Percentiles rank a stretch among this genome's conserved stretches.
Conservation (phyloP, 2,113 vertebrate species). For the Brachypodius melanocephalos region DNA sequence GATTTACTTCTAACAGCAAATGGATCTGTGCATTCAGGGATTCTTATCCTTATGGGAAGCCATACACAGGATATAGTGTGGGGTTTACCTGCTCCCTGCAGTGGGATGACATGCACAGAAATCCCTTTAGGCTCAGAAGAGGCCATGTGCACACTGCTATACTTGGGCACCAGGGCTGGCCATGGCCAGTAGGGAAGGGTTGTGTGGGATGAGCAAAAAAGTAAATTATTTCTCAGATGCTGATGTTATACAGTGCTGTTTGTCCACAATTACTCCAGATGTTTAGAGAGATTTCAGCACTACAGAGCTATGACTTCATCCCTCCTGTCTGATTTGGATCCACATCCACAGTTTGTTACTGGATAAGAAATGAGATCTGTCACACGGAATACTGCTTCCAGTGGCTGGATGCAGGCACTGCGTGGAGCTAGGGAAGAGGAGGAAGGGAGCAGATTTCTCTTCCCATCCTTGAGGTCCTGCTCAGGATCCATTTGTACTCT, state of each 20-base stretch:
- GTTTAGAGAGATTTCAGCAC: not conserved
- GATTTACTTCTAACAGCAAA: not conserved
- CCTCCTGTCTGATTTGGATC: not conserved
- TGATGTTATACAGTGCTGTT: not conserved
- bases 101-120: not conserved
- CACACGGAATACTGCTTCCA: not conserved
- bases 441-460: not conserved
- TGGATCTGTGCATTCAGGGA: not conserved
- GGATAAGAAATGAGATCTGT: not conserved
- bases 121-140: accelerated
- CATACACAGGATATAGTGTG: not conserved
- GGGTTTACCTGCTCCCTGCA: not conserved
- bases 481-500: not conserved
- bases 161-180: not conserved
- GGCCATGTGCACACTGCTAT: not conserved
- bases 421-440: not conserved
- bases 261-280: not conserved
- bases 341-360: not conserved
- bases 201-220: not conserved
- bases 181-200: not conserved
- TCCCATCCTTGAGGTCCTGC: not conserved
- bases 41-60: not conserved
- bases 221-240: not conserved
- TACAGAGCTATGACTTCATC: not conserved
- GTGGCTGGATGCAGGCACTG: not conserved